Conservation (phyloP, 2,888 invertebrate species). For the Meiosimyza decipiens region DNA sequence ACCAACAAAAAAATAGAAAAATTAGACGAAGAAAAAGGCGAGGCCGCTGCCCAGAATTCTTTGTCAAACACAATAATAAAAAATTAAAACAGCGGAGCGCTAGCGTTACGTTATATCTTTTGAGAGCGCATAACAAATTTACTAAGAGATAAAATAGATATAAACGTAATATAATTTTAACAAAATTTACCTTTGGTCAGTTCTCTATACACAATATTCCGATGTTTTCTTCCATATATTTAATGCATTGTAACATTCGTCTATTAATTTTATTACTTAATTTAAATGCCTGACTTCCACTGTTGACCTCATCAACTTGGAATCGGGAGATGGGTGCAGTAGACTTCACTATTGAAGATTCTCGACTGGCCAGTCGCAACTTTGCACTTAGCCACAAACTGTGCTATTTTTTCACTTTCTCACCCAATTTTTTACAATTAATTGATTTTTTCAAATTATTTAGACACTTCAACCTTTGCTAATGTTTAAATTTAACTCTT, state of each 20-base stretch:
- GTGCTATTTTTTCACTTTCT: constrained; percentile 7
- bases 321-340: too few species aligned
- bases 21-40: background rate
- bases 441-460: constrained; percentile 44
- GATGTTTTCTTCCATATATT: too few species aligned
- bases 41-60: constrained; percentile 12
- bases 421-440: constrained; percentile 5
- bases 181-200: too few species aligned
- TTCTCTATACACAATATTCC: too few species aligned
- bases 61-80: background rate
- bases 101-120: background rate
- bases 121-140: too few species aligned
- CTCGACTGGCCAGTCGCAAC: background rate
- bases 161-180: too few species aligned
- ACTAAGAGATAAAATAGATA: too few species aligned
- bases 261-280: too few species aligned
- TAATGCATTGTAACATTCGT: too few species aligned
- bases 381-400: background rate
- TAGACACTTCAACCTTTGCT: constrained; percentile 43
- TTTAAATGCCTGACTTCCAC: too few species aligned
- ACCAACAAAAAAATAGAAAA: background rate
- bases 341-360: too few species aligned
- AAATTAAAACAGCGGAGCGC: constrained; percentile 4
- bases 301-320: too few species aligned
- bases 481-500: constrained; percentile 62